Conservation (phyloP, 2,113 vertebrate species). For the Platichthys flesus region DNA sequence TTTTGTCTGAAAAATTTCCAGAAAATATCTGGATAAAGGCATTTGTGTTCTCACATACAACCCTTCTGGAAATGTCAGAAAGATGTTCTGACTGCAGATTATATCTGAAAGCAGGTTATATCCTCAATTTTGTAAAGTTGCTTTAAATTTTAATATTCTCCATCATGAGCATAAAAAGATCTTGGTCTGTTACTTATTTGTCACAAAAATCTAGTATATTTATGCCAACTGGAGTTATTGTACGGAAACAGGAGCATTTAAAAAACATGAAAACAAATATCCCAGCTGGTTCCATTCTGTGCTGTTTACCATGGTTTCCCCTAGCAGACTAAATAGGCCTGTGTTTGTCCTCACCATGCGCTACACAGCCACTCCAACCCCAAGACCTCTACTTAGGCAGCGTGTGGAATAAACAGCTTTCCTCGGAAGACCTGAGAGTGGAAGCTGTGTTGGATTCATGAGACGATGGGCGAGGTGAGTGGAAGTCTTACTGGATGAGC, state of each 20-base stretch:
- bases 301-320: constrained; percentile 71
- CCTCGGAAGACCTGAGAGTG: constrained; percentile 57
- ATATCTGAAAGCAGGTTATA: too few relatives aligned
- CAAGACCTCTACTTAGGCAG: constrained; percentile 74
- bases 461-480: constrained; percentile 61
- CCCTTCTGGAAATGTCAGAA: too few relatives aligned
- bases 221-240: constrained; percentile 33
- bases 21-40: too few relatives aligned
- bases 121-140: neutral
- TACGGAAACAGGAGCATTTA: constrained; percentile 53
- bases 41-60: too few relatives aligned
- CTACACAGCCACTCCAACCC: constrained; percentile 69
- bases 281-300: constrained; percentile 72
- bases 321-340: constrained; percentile 75
- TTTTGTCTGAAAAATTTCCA: too few relatives aligned
- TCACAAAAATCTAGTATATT: constrained; percentile 36
- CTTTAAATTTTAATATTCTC: constrained; percentile 35
- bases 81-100: too few relatives aligned
- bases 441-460: constrained; percentile 41
- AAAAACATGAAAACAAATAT: constrained; percentile 60
- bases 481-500: constrained; percentile 70
- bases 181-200: constrained; percentile 26
- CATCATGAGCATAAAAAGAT: constrained; percentile 31
- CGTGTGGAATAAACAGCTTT: constrained; percentile 81
- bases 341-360: constrained; percentile 75